These are phyloP conservation scores for Lumbricus terrestris DNA, from an alignment of 2,888 invertebrate species.

Conservation along the genomic window DNA sequence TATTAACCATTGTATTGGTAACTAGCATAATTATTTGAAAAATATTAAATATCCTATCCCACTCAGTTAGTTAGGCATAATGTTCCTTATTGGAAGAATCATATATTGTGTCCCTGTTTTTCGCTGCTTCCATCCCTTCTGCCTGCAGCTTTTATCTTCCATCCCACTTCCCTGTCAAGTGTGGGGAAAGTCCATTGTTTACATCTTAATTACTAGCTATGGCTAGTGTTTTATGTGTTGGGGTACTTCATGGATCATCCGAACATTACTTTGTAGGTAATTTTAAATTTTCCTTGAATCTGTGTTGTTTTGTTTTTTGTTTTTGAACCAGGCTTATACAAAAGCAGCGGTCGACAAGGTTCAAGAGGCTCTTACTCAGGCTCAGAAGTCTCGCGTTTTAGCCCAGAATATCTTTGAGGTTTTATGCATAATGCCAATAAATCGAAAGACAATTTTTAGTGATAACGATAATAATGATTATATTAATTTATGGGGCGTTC, in stretches of 20 bases:
- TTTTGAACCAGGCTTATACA: conserved; percentile 84
- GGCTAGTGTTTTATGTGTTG: neutral
- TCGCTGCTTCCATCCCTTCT: too few relatives aligned
- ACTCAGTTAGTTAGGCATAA: neutral
- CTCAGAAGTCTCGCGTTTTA: conserved; percentile 64
- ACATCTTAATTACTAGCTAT: neutral
- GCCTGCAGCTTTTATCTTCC: too few relatives aligned
- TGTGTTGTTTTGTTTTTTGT: neutral
- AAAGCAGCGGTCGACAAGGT: conserved; percentile 95
- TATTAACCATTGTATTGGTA: neutral
- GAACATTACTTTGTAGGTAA: neutral
- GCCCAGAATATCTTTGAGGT: conserved; percentile 97
- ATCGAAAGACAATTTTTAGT: neutral
- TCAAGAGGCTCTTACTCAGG: conserved; percentile 94
- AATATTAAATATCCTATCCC: neutral
- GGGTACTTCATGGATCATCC: neutral
- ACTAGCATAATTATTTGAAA: neutral
- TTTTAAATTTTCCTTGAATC: neutral
- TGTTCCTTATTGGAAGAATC: too few relatives aligned
- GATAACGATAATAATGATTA: neutral
- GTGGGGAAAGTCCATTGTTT: neutral
- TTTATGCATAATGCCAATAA: neutral
- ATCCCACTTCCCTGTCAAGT: too few relatives aligned
- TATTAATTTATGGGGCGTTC: neutral
- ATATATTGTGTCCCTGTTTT: too few relatives aligned